These are phyloP conservation scores for Peromyscus californicus DNA, from an alignment of 2,113 vertebrate genomes.

Conservation along the genomic window DNA sequence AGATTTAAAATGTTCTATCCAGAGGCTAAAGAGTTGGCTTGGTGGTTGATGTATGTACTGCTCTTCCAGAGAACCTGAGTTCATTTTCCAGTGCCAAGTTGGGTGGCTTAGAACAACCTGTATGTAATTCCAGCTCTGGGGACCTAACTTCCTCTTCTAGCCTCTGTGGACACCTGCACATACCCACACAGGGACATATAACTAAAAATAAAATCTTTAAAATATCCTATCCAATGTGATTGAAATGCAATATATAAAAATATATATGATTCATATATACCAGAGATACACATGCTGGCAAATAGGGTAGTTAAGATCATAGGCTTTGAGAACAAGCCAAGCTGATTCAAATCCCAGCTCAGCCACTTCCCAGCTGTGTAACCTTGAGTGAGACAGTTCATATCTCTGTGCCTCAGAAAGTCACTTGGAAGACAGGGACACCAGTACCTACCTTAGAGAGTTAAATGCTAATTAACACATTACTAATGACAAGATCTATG, in stretches of 20 bases:
- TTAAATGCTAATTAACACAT: neutral
- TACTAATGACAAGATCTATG: neutral
- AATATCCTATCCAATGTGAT: neutral
- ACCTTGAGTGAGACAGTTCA: too few relatives aligned
- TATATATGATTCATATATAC: neutral
- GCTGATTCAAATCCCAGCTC: slow-evolving; percentile 29
- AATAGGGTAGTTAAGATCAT: neutral
- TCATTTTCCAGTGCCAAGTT: neutral
- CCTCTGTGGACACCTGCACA: neutral
- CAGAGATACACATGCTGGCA: neutral
- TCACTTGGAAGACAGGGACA: slow-evolving; percentile 22
- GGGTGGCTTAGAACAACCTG: neutral
- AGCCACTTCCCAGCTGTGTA: neutral
- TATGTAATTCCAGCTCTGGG: neutral
- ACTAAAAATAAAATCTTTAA: neutral
- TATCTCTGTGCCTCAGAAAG: slow-evolving; percentile 37
- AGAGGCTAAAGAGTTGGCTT: neutral
- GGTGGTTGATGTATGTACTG: neutral
- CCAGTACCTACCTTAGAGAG: neutral
- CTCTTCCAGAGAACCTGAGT: neutral
- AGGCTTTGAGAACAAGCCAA: neutral
- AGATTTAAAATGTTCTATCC: neutral
- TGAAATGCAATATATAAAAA: neutral
- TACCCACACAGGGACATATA: neutral
- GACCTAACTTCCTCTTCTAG: neutral